These are phyloP conservation scores for Meandrina meandrites DNA, from an alignment of 92 coral and sea anemone genomes.

Conservation along the genomic window DNA sequence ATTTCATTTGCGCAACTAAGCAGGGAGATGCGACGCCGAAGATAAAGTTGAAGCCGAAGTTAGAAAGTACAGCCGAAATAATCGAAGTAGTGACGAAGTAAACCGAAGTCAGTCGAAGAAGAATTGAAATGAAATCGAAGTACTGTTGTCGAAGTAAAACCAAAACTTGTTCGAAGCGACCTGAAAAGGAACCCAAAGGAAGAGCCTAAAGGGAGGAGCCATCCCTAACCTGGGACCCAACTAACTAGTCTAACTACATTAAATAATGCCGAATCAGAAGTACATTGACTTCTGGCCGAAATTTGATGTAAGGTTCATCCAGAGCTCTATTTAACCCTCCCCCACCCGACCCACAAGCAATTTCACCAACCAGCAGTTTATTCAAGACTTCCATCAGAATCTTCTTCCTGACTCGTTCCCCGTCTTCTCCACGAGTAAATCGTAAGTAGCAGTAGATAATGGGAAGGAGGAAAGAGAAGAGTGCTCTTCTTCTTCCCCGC, in stretches of 20 bases:
- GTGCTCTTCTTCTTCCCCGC: background rate
- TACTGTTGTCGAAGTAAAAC: background rate
- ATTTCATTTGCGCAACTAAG: slow-evolving; percentile 6
- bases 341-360: background rate
- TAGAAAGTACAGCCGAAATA: no score
- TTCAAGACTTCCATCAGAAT: slow-evolving; percentile 6
- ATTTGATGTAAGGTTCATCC: slow-evolving; percentile 10
- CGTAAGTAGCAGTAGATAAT: background rate
- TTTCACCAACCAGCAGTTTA: background rate
- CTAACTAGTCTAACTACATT: slow-evolving; percentile 20
- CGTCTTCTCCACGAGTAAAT: background rate
- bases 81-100: background rate
- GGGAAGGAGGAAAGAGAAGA: background rate
- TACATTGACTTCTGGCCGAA: slow-evolving; percentile 16
- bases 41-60: background rate
- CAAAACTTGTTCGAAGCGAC: background rate
- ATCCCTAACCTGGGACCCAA: background rate
- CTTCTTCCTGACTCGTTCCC: slow-evolving; percentile 10
- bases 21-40: background rate
- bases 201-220: slow-evolving; percentile 21
- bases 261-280: slow-evolving; percentile 24
- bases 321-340: slow-evolving; percentile 1
- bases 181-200: slow-evolving; percentile 18
- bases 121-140: background rate
- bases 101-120: no score